Evolutionary conservation across 2,113 vertebrate species (phyloP), one percentile per base, ranked within the genome.

Genomic region (Brachypodius melanocephalos): DNA sequence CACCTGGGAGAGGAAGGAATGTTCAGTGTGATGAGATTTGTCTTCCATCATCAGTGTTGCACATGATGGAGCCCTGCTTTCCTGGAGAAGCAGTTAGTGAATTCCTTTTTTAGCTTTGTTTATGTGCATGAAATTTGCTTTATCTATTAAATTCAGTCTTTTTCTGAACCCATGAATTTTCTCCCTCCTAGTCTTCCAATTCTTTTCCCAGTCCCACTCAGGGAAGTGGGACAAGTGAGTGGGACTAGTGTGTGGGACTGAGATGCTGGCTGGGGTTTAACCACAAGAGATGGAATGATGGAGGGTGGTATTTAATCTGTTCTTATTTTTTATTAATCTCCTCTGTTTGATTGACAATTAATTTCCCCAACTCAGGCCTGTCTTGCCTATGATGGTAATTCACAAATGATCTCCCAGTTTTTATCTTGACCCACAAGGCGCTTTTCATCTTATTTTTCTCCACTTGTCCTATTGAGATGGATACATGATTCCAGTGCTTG

Each of bases 21-120:
- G 0, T 28, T 48, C 3, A 4, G 3, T 45, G 36, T 21, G 18
- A 18, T 12, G 49, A 1, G 1, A 2, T 45, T 75, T 34, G 11
- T 25, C 24, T 65, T 65, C 38, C 34, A 77, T 16, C 46, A 51
- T 32, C 12, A 25, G 3, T 1, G 2, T 61, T 19, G 22, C 1
- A 5, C 2, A 0, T 12, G 29, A n/a, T n/a, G 22, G 36, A 81
- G 9, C 17, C 15, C 26, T 17, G 54, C n/a, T 81, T 19, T 77
- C 22, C 52, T 73, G 43, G 22, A 13, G 17, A 59, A 58, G 15
- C 31, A 49, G 5, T 36, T 11, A 43, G 26, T 32, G 0, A 65
- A 36, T 57, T 49, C 26, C 4, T 21, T 34, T 9, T 31, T 57
- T 14, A 26, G 7, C 9, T 49, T 46, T 46, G 6, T n/a, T 77